Percentiles rank a stretch among this genome's conserved stretches.
These are phyloP conservation scores for Hypothenemus hampei DNA, from an alignment of 1,140 invertebrate species.

Conservation along the genomic window DNA sequence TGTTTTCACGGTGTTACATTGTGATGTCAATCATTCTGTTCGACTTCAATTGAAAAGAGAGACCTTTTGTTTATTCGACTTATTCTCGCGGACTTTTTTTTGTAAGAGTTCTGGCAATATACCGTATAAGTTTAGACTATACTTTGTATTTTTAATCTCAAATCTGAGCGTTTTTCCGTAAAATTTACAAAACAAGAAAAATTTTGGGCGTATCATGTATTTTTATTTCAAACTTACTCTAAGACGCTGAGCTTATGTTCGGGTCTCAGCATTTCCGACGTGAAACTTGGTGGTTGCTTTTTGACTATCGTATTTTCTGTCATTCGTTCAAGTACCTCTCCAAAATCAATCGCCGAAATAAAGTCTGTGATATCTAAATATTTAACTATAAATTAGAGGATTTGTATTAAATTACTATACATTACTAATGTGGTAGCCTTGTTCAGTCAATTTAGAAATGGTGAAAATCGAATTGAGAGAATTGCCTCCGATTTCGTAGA, in stretches of 20 bases:
- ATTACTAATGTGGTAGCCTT: conserved; percentile 71
- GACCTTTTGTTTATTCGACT: too few species aligned
- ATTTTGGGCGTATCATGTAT: background rate
- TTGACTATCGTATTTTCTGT: conserved; percentile 42
- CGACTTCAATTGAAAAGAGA: too few species aligned
- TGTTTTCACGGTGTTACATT: too few species aligned
- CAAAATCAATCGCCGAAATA: conserved; percentile 63
- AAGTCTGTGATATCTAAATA: conserved; percentile 69
- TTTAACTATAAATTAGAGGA: background rate
- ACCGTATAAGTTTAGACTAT: too few species aligned
- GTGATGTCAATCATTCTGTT: too few species aligned
- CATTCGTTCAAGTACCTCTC: conserved; percentile 60
- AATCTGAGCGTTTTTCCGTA: too few species aligned
- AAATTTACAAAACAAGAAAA: too few species aligned
- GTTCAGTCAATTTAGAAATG: conserved; percentile 69
- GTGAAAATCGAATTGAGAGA: conserved; percentile 81
- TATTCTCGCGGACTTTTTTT: too few species aligned
- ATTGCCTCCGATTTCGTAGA: conserved; percentile 80
- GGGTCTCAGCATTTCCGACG: conserved; percentile 54
- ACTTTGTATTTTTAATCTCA: too few species aligned
- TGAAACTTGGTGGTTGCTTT: conserved; percentile 45
- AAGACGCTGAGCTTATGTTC: conserved; percentile 59
- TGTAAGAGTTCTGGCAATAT: too few species aligned
- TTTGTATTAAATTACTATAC: conserved; percentile 34
- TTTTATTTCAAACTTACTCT: conserved; percentile 45